Evolutionary conservation across 1,140 invertebrate genomes (phyloP).

Genomic region (Drosophila punjabiensis): DNA sequence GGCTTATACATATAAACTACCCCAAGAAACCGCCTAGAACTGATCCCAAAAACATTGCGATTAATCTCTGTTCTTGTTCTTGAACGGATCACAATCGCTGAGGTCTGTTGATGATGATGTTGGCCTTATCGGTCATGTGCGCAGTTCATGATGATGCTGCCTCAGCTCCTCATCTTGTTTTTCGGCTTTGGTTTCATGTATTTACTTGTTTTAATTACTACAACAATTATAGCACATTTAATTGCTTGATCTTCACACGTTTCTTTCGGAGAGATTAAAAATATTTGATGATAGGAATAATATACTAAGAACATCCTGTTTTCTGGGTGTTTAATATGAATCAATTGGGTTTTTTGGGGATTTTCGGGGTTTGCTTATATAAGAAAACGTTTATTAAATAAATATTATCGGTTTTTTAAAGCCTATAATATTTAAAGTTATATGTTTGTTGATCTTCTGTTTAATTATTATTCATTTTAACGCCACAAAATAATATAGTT

Average conservation of each 20-base stretch:
- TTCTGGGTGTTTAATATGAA: neutral
- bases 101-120: constrained; percentile 2
- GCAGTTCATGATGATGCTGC: constrained; percentile 23
- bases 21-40: constrained; percentile 17
- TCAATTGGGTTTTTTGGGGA: neutral
- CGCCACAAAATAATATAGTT: neutral
- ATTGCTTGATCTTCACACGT: constrained; percentile 13
- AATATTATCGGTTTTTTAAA: neutral
- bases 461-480: neutral
- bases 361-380: neutral
- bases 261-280: neutral
- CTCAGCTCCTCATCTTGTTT: constrained; percentile 7
- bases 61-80: constrained; percentile 60
- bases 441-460: neutral
- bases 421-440: neutral
- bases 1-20: constrained; percentile 40
- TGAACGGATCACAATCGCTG: constrained; percentile 40
- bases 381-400: neutral
- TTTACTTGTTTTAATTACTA: constrained; percentile 3
- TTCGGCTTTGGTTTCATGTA: neutral
- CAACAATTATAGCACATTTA: constrained; percentile 6
- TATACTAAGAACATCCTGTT: constrained; percentile 2
- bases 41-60: constrained; percentile 24
- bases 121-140: constrained; percentile 46
- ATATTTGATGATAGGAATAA: neutral